phyloP scores from a whole-genome alignment of 2,113 vertebrate genomes.

The Aramus guarauna region DNA sequence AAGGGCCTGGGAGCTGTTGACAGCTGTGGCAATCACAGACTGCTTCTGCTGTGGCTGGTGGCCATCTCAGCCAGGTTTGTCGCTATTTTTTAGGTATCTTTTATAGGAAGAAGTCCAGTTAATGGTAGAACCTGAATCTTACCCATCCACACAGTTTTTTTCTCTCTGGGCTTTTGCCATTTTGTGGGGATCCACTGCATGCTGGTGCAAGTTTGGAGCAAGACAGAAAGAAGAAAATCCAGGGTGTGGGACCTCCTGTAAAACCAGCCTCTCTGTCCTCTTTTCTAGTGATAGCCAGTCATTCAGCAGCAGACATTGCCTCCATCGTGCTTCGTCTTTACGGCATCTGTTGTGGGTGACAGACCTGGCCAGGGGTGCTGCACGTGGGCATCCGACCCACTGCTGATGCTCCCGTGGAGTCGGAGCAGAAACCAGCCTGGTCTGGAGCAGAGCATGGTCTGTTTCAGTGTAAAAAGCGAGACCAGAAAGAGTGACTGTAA shows the following conservation, averaged over 20 bases:
- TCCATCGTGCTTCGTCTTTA: fast-evolving
- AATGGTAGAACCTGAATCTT: neutral
- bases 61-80: neutral
- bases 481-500: neutral
- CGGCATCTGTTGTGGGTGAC: neutral
- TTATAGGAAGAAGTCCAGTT: neutral
- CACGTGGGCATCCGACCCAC: no score
- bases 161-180: neutral
- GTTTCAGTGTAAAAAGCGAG: neutral
- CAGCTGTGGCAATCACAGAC: neutral
- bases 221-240: neutral
- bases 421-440: neutral
- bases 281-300: neutral
- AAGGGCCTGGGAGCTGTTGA: neutral
- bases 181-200: neutral
- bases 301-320: neutral
- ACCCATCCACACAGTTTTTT: neutral
- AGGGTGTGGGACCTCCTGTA: neutral
- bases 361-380: neutral
- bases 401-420: fast-evolving
- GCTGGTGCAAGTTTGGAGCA: neutral
- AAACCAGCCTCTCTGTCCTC: neutral
- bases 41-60: neutral
- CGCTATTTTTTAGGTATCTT: neutral
- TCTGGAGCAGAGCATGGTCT: neutral